These are phyloP conservation scores for Mola mola DNA, from an alignment of 2,113 vertebrate genomes.

Conservation along the genomic window DNA sequence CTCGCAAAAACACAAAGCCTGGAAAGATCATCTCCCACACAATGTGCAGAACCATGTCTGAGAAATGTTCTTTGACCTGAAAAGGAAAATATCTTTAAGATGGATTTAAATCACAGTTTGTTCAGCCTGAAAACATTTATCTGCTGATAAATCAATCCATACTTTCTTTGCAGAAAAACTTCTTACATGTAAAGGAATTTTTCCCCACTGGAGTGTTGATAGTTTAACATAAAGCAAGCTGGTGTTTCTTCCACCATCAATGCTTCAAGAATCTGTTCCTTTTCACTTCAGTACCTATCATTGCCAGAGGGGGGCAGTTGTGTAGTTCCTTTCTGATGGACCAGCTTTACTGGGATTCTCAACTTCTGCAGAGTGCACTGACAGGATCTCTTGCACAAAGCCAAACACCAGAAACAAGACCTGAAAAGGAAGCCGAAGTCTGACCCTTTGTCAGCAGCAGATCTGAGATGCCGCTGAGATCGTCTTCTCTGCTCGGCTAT, in stretches of 20 bases:
- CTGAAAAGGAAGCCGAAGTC: conserved; percentile 36
- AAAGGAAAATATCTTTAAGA: conserved; percentile 15
- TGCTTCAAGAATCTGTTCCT: neutral
- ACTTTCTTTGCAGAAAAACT: neutral
- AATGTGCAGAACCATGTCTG: conserved; percentile 25
- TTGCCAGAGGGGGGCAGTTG: conserved; percentile 68
- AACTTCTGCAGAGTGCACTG: conserved; percentile 1
- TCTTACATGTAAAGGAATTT: neutral
- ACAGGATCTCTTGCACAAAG: conserved; percentile 28
- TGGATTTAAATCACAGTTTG: neutral
- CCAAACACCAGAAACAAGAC: conserved; percentile 53
- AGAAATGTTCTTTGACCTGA: conserved; percentile 38
- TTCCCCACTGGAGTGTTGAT: neutral
- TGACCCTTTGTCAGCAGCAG: conserved; percentile 26
- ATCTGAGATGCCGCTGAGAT: conserved; percentile 41
- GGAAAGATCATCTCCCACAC: conserved; percentile 34
- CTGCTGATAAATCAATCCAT: neutral
- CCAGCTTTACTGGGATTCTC: neutral
- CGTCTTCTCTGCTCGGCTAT: conserved; percentile 30
- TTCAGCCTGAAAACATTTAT: neutral
- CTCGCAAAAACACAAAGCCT: conserved; percentile 27
- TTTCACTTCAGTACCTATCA: neutral
- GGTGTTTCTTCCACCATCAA: neutral
- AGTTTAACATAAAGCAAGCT: neutral
- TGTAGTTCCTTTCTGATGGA: conserved; percentile 15